Evolutionary conservation across 2,888 invertebrate genomes (phyloP), one percentile per base, ranked within the genome.

Genomic region (Dynastes maya): DNA sequence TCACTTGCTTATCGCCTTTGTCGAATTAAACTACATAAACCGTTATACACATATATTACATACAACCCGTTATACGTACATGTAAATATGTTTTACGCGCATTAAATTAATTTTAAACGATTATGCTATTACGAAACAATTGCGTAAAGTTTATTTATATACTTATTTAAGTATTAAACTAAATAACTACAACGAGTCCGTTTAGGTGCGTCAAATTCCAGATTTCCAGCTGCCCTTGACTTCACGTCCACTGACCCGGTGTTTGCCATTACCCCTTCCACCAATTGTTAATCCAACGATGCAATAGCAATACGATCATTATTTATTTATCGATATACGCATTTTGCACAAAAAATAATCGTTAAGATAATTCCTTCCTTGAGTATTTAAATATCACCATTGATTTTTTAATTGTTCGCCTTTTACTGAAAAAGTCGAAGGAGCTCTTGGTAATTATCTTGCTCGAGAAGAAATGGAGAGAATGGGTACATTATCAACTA

Each of bases 201-300:
- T 16, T 65, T n/a, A 76, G 64, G 51, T 64, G 64, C 76, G 64
- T 76, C 64, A 76, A 63, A 45, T 76, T 53, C 67, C 64, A 76
- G 76, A 67, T 71, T 79, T 79, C 86, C 83, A 83, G 87, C 85
- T 88, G 88, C 88, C 88, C 88, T 88, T 88, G 88, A 88, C 88
- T 88, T 85, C 83, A 85, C 87, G 88, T 88, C 87, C 88, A 88
- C 84, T 88, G 88, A 88, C 88, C 88, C 87, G 88, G 85, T 86
- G 86, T 84, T 85, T 82, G 86, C 84, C 81, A 82, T 80, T 72
- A 72, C 72, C 72, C 72, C 72, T 37, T 32, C 72, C 61, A 58
- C 32, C 61, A 27, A 68, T 45, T 58, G 72, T 72, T 72, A 72
- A 61, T 72, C 58, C 61, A 61, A 45, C 40, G 40, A 72, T 72